phyloP scores from a whole-genome alignment of 2,113 vertebrate genomes.

The Delphinapterus leucas region DNA sequence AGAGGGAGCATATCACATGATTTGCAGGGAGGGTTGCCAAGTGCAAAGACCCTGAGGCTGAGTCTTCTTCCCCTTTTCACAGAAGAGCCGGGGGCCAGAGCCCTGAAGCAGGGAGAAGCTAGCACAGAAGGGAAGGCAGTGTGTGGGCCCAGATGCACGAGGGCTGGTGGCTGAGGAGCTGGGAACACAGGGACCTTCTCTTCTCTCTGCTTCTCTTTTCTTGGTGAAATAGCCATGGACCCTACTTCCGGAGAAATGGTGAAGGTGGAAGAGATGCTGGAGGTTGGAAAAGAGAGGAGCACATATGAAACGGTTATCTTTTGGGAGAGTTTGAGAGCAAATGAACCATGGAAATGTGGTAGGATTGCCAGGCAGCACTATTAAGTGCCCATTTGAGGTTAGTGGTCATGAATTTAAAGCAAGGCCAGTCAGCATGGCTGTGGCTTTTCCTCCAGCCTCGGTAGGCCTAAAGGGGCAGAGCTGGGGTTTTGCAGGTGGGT shows the following conservation, averaged over 20 bases:
- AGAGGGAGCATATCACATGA: not conserved
- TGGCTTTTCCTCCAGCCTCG: not conserved
- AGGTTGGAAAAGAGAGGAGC: not conserved
- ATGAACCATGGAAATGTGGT: not conserved
- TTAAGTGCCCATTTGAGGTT: not conserved
- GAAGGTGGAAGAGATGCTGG: not conserved
- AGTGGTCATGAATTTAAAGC: not conserved
- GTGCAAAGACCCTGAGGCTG: not conserved
- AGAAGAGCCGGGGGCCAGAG: not conserved
- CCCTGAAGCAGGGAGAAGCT: not conserved
- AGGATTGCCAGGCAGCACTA: not conserved
- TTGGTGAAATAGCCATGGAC: not conserved
- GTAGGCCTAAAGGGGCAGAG: not conserved
- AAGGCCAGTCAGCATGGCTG: not conserved
- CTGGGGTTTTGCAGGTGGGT: not conserved
- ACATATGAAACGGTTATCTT: not conserved
- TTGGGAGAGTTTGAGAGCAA: not conserved
- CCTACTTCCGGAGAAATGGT: not conserved
- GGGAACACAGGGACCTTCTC: not conserved
- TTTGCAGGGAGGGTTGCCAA: not conserved
- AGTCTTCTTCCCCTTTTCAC: not conserved
- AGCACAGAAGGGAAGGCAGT: not conserved
- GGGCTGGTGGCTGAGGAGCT: not conserved
- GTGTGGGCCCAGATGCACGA: fast-evolving
- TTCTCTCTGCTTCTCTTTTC: not conserved